Evolutionary conservation across 2,888 invertebrate species (phyloP), one percentile per base, ranked within the genome.

Genomic region (Hipparchia semele): DNA sequence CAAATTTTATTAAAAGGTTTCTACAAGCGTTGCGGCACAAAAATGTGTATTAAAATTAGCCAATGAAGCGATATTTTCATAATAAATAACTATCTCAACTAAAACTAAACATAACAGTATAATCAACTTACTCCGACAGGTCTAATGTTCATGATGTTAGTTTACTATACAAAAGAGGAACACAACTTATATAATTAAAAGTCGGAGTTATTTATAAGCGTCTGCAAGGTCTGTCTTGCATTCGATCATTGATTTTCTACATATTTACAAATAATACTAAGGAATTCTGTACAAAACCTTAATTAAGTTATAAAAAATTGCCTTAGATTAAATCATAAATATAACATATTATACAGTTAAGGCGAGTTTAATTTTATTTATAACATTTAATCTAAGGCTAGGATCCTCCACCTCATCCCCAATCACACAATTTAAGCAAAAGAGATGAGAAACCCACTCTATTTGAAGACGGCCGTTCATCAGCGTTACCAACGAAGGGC

Each of bases 371-470:
- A 54, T 66, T 62, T 64, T 1, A 68, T 66, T 66, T 53, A 69
- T 66, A 73, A 71, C 84, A 88, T 91, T 90, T 89, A 90, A 90
- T 89, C 92, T 88, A 89, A 90, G 75, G 68, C 73, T 58, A 39
- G 61, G 67, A 78, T 70, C 90, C 90, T 74, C 81, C 90, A 90
- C 93, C 90, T 90, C 85, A 92, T 73, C 92, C 91, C 91, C 91
- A 93, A 76, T 92, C 90, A 82, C 93, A 91, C 81, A 93, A 80
- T 81, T 84, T 93, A 80, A 92, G 87, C 84, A 94, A 87, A 83
- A 93, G 84, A 77, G 93, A 90, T 80, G 90, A 82, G 83, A 92
- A 93, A 93, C 94, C 93, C 90, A 94, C 94, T 93, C 94, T 89
- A 84, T 94, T 92, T 58, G 88, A 82, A 46, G 86, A 74, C 73